These are phyloP conservation scores for Formicarius rufipectus DNA, from an alignment of 2,113 vertebrate genomes.

Conservation along the genomic window DNA sequence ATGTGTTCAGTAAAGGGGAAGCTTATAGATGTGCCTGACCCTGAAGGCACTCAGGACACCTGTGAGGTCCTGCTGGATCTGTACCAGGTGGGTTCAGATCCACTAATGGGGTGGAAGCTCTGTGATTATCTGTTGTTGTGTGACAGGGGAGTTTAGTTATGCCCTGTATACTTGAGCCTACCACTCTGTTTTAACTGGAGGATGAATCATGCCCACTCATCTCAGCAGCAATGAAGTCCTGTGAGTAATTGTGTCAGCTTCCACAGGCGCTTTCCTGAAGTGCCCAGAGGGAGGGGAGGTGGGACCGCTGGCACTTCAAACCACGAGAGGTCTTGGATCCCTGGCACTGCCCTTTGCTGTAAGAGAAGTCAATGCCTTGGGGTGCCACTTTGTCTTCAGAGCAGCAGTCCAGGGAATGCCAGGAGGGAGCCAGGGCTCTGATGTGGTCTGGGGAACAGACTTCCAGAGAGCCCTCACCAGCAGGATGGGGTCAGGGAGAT, in stretches of 20 bases:
- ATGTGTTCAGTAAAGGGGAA: neutral
- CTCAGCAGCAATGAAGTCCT: conserved; percentile 31
- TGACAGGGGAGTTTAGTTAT: neutral
- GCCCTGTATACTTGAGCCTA: neutral
- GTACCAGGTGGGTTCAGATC: neutral
- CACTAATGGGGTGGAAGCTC: neutral
- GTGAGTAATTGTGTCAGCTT: neutral
- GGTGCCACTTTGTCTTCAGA: neutral
- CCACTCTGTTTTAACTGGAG: neutral
- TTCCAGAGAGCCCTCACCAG: neutral
- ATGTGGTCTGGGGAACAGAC: neutral
- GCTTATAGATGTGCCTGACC: neutral
- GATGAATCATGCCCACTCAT: conserved; percentile 25
- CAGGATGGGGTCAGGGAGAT: neutral
- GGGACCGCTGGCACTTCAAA: neutral
- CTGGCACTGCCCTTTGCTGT: neutral
- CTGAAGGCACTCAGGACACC: neutral
- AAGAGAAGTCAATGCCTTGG: neutral
- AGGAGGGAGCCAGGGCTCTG: neutral
- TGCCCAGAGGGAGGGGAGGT: conserved; percentile 22
- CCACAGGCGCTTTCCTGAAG: neutral
- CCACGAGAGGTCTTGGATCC: neutral
- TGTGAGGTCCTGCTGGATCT: neutral
- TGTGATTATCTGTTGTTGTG: neutral
- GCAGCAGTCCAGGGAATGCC: accelerated